Percentiles rank a stretch among this genome's conserved stretches.
phyloP scores from a whole-genome alignment of 1,140 invertebrate genomes.

The Neodiprion pinetum region DNA sequence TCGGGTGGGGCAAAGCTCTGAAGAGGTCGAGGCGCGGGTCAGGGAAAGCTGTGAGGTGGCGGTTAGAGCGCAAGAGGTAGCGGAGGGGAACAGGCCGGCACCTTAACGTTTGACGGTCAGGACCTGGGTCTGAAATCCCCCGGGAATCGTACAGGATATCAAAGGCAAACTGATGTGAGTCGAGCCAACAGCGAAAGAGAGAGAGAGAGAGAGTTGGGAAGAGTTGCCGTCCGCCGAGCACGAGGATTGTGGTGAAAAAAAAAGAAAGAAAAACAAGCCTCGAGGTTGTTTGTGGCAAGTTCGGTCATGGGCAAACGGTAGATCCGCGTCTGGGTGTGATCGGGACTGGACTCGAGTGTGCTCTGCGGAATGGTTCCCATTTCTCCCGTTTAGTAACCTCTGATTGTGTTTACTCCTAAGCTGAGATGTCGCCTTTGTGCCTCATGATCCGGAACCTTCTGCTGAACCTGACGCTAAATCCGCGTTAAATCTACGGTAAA shows the following conservation, averaged over 20 bases:
- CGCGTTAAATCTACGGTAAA: too few relatives aligned
- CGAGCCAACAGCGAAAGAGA: background rate
- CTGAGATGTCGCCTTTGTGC: background rate
- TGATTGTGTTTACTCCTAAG: background rate
- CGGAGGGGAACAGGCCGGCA: background rate
- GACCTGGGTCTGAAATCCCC: background rate
- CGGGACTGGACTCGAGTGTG: background rate
- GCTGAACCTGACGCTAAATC: too few relatives aligned
- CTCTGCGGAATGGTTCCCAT: background rate
- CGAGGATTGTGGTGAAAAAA: background rate
- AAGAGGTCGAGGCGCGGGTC: background rate
- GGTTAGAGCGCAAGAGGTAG: background rate
- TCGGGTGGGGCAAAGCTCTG: background rate
- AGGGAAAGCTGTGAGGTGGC: background rate
- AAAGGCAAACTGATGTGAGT: background rate
- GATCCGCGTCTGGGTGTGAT: background rate
- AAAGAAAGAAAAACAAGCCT: background rate
- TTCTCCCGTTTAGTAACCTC: background rate
- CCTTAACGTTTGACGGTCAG: background rate
- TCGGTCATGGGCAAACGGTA: background rate
- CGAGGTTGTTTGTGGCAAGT: conserved; percentile 1
- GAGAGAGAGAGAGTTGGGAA: background rate
- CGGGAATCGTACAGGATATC: background rate
- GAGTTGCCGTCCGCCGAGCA: background rate
- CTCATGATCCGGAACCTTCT: background rate